Base-by-base conservation (phyloP, 2,113 vertebrate genomes). In the Rhinogobius similis region DNA sequence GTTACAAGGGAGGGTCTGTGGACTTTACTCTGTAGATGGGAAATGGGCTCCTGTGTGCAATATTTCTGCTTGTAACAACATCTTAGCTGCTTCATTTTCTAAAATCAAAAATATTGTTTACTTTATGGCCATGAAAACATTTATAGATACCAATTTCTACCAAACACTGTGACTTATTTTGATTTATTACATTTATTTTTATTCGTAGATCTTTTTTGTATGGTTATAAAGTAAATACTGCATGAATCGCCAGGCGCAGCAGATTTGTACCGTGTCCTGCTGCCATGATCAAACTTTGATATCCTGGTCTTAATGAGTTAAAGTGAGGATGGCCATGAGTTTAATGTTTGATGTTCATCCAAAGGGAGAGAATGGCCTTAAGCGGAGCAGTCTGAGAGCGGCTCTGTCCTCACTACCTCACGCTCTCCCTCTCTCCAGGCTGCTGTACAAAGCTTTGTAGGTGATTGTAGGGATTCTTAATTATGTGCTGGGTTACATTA, bases 311-410 rank as follows among this genome's bases (percentile, higher is more conserved):
- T 36, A 36, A 36, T 36, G 32, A 36, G 36, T 39, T 11, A 41
- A 41, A 41, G 12, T 41, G 61, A 63, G 77, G 14, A 23, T 43
- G 21, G 23, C 41, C 6, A n/a, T 3, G 10, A 21, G 46, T 50
- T 16, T 3, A 46, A 46, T n/a, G 39, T 41, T 41, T 41, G 9
- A 41, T 10, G 7, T 77, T 82, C 65, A 63, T 46, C 53, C 77
- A 68, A 79, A 72, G 81, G 79, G 77, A 78, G 70, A 79, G 82
- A 76, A 11, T 1, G 72, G 83, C 89, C 86, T 87, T 89, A 83
- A 65, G 13, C 76, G 67, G 82, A 87, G 73, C 71, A 46, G 76
- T 78, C 23, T 70, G 21, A 32, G 18, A 12, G 83, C 82, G 71
- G 74, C 80, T 82, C 79, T 70, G 62, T 72, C 38, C 68, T 81